Evolutionary conservation across 2,888 invertebrate genomes (phyloP).

Genomic region (Trileptium ribeirensis): DNA sequence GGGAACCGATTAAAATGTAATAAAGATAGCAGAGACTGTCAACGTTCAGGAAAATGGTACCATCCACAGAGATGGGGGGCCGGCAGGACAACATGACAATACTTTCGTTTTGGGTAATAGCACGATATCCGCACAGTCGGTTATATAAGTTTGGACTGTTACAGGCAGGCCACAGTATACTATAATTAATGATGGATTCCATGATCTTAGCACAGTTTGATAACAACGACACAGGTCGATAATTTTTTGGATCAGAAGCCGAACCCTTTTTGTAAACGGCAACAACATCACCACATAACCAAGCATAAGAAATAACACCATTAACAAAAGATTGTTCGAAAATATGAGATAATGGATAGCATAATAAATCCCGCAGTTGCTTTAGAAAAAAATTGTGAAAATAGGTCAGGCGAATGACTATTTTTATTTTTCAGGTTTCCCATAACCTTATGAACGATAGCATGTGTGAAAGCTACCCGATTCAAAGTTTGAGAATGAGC

Average conservation of each 20-base stretch:
- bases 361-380: neutral
- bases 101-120: no score
- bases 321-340: neutral
- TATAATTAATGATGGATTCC: neutral
- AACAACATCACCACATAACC: neutral
- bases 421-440: neutral
- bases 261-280: neutral
- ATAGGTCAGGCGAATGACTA: neutral
- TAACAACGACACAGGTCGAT: neutral
- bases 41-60: no score
- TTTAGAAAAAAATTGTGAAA: neutral
- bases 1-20: no score
- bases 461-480: neutral
- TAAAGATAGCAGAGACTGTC: no score
- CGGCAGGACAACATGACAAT: no score
- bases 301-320: neutral
- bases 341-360: neutral
- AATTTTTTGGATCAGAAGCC: neutral
- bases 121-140: no score
- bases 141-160: no score
- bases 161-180: no score
- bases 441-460: neutral
- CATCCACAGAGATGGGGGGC: no score
- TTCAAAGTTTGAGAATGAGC: neutral
- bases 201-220: neutral